Conservation (phyloP, 2,888 invertebrate genomes). For the Diabrotica balteata region DNA sequence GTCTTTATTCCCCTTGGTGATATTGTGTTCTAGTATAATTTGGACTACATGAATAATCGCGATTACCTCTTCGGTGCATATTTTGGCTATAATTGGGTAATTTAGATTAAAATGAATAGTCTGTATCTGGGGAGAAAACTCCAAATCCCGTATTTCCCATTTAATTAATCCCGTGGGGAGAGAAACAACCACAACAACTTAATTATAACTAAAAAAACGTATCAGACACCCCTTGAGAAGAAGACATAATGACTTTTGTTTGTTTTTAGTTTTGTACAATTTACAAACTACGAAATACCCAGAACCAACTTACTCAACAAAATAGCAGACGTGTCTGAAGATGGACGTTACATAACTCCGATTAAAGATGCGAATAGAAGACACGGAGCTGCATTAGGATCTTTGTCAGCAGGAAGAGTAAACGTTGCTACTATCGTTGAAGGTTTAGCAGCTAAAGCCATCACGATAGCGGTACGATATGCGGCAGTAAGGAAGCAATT, state of each 20-base stretch:
- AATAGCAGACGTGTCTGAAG: conserved; percentile 83
- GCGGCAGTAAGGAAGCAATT: conserved; percentile 89
- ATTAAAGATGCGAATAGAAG: conserved; percentile 85
- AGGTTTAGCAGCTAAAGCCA: conserved; percentile 72
- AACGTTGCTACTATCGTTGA: conserved; percentile 73
- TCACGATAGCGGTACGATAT: conserved; percentile 86
- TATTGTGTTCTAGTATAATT: no score
- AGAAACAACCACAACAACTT: no score
- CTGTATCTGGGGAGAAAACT: no score
- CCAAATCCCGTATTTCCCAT: no score
- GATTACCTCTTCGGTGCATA: no score
- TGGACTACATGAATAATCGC: no score
- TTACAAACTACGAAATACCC: conserved; percentile 81
- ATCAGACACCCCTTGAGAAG: no score
- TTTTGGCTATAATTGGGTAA: no score
- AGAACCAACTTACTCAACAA: conserved; percentile 82
- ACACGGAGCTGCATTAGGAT: conserved; percentile 84
- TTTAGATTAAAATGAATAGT: no score
- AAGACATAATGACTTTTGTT: background rate
- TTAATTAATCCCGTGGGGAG: no score
- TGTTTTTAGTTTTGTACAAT: conserved; percentile 71
- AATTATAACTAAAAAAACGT: no score
- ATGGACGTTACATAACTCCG: conserved; percentile 81
- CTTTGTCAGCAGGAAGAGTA: conserved; percentile 82
- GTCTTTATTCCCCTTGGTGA: no score